Evolutionary conservation across 2,888 invertebrate genomes (phyloP).

Genomic region (Drosophila demipolita): DNA sequence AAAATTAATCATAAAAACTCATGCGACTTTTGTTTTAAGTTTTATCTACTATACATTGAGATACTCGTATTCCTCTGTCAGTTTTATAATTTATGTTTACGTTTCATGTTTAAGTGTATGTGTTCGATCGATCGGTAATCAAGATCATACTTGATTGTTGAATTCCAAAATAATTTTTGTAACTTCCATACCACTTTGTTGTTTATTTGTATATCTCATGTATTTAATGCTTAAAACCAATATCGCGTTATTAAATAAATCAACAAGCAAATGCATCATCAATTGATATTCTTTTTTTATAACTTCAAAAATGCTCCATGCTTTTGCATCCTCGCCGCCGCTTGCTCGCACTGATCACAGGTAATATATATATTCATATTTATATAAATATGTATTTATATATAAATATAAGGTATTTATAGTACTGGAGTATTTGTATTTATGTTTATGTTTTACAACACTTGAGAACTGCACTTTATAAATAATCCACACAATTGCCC

Average conservation of each 20-base stretch:
- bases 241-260: constrained; percentile 72
- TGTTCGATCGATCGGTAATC: constrained; percentile 45
- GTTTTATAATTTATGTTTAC: constrained; percentile 63
- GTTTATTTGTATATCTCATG: constrained; percentile 76
- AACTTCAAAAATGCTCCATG: constrained; percentile 56
- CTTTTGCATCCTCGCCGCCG: constrained; percentile 52
- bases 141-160: constrained; percentile 28
- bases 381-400: neutral
- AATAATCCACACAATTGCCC: constrained; percentile 28
- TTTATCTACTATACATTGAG: constrained; percentile 60
- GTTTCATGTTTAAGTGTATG: constrained; percentile 60
- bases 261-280: constrained; percentile 67
- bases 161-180: constrained; percentile 22
- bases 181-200: constrained; percentile 57
- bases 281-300: constrained; percentile 58
- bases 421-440: constrained; percentile 12
- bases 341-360: constrained; percentile 42
- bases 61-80: constrained; percentile 60
- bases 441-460: constrained; percentile 30
- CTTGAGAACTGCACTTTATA: constrained; percentile 48
- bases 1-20: constrained; percentile 85
- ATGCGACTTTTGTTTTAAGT: constrained; percentile 83
- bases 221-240: constrained; percentile 77
- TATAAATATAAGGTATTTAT: constrained; percentile 10
- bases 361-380: constrained; percentile 32